Conservation (phyloP, 2,797 vertebrate genomes). For the Galago senegalensis region DNA sequence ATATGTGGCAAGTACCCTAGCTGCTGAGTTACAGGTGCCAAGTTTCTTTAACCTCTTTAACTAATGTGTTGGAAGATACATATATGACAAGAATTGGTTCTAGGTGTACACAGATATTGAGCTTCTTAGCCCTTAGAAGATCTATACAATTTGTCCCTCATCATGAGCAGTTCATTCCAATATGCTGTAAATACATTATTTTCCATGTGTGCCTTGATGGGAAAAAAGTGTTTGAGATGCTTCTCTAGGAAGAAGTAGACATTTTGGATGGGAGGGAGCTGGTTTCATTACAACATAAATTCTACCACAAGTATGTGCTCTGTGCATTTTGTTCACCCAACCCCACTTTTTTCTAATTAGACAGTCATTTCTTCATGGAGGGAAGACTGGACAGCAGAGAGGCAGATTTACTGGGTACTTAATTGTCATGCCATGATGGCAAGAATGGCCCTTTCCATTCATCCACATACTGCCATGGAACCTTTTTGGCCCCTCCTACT, state of each 20-base stretch:
- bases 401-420: background rate
- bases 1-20: no score
- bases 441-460: background rate
- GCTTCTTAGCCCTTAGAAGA: background rate
- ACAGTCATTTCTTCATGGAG: background rate
- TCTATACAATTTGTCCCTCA: background rate
- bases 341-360: background rate
- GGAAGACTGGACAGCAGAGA: background rate
- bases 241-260: background rate
- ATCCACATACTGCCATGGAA: background rate
- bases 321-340: background rate
- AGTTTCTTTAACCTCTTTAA: background rate
- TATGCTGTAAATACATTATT: slow-evolving; percentile 8
- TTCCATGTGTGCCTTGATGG: background rate
- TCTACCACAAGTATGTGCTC: background rate
- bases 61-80: background rate
- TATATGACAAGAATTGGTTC: background rate
- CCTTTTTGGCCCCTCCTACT: background rate
- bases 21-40: no score
- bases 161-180: background rate
- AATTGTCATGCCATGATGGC: background rate
- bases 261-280: background rate
- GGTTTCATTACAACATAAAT: background rate
- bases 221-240: background rate
- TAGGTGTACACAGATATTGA: background rate